Evolutionary conservation across 2,888 invertebrate species (phyloP).

Genomic region (Drosophila colorata): DNA sequence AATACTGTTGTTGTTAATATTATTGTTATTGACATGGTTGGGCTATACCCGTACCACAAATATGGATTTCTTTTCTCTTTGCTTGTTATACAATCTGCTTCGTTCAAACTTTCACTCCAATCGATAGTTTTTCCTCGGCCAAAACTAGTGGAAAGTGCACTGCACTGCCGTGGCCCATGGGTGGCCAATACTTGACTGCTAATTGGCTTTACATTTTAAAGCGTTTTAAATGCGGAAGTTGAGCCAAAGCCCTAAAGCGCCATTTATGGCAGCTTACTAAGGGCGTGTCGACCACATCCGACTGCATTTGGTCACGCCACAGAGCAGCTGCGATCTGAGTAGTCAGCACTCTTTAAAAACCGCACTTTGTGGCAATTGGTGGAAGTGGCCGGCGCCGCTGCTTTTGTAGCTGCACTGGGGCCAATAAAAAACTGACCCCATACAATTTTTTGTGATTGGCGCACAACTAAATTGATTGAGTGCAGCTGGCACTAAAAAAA

Average conservation of each 20-base stretch:
- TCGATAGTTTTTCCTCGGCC: neutral
- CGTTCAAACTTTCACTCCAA: constrained; percentile 3
- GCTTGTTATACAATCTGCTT: constrained; percentile 17
- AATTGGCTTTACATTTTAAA: constrained; percentile 58
- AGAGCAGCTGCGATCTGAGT: constrained; percentile 7
- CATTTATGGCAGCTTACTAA: constrained; percentile 41
- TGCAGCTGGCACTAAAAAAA: constrained; percentile 36
- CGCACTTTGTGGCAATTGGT: constrained; percentile 27
- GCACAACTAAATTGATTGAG: constrained; percentile 31
- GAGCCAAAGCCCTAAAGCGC: constrained; percentile 23
- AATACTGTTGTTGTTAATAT: constrained; percentile 18
- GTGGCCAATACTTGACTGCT: constrained; percentile 19
- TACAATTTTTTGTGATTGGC: constrained; percentile 9
- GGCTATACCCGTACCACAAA: neutral
- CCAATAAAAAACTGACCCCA: constrained; percentile 45
- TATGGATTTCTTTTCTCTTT: constrained; percentile 26
- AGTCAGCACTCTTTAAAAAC: constrained; percentile 20
- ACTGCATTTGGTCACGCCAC: constrained; percentile 64
- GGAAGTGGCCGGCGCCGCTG: constrained; percentile 34
- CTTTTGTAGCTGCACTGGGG: constrained; percentile 2
- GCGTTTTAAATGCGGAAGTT: constrained; percentile 49
- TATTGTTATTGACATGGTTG: constrained; percentile 6
- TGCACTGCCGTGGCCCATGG: neutral
- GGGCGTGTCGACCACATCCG: constrained; percentile 36
- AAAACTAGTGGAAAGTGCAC: neutral